Evolutionary conservation across 1,140 invertebrate species (phyloP).

Genomic region (Tenebrio molitor): DNA sequence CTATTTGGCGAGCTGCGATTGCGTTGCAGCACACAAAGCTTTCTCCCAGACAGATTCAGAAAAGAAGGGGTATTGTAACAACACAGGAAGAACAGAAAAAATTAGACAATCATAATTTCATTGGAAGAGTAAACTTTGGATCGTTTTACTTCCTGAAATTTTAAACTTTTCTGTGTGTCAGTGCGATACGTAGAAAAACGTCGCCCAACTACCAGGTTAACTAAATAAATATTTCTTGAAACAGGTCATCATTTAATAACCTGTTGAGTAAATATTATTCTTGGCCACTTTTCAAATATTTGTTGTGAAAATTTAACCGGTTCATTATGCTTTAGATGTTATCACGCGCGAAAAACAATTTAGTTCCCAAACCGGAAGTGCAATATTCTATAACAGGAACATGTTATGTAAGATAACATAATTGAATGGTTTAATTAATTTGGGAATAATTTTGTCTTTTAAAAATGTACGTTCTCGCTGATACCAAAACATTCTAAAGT

Average conservation of each 20-base stretch:
- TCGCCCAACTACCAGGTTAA: conserved; percentile 15
- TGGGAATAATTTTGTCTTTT: too few species aligned
- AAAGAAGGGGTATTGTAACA: neutral
- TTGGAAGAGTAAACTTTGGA: too few species aligned
- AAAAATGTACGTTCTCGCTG: too few species aligned
- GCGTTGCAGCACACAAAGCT: conserved; percentile 1
- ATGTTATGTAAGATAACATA: too few species aligned
- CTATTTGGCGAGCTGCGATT: neutral
- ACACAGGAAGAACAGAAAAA: neutral
- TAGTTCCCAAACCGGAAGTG: too few species aligned
- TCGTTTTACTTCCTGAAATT: too few species aligned
- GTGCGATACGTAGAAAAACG: too few species aligned
- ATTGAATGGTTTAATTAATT: too few species aligned
- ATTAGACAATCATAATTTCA: neutral
- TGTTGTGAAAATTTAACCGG: neutral
- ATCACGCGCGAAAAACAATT: too few species aligned
- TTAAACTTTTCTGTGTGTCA: too few species aligned
- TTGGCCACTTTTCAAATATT: conserved; percentile 9
- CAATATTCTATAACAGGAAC: too few species aligned
- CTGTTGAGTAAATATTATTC: conserved; percentile 18
- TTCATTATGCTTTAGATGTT: neutral
- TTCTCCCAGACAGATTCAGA: conserved; percentile 3
- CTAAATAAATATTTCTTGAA: conserved; percentile 18
- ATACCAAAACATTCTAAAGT: too few species aligned
- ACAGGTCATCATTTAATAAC: conserved; percentile 1